A percentile compares a stretch with the other conserved stretches of the same genome.
These are phyloP conservation scores for Scolanthus callimorphus DNA, from an alignment of 92 coral and sea anemone genomes.

Conservation along the genomic window DNA sequence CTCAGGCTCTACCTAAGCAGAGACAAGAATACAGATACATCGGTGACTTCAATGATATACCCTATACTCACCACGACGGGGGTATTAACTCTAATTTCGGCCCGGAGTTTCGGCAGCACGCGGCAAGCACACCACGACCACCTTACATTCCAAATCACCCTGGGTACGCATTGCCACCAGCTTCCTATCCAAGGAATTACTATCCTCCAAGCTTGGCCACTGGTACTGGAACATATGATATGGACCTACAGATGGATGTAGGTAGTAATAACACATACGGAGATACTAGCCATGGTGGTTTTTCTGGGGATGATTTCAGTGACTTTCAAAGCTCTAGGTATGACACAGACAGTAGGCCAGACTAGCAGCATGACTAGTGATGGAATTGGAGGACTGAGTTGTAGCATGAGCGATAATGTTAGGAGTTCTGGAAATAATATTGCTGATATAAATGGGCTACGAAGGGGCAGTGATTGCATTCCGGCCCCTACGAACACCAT, in stretches of 20 bases:
- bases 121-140: slow-evolving; percentile 2
- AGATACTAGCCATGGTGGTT: slow-evolving; percentile 59
- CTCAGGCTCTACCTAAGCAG: slow-evolving; percentile 18
- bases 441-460: slow-evolving; percentile 10
- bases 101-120: slow-evolving; percentile 11
- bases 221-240: slow-evolving; percentile 31
- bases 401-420: slow-evolving; percentile 12
- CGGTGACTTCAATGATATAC: slow-evolving; percentile 37
- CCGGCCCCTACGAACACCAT: background rate
- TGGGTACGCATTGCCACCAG: background rate
- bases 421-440: slow-evolving; percentile 10
- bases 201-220: slow-evolving; percentile 49
- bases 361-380: background rate
- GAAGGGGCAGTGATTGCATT: background rate
- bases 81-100: background rate
- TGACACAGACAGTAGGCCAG: slow-evolving; percentile 10
- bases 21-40: slow-evolving; percentile 31
- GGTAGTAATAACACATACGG: slow-evolving; percentile 38
- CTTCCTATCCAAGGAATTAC: slow-evolving; percentile 30
- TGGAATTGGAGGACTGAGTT: slow-evolving; percentile 24
- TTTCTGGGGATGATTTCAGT: slow-evolving; percentile 63
- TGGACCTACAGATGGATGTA: slow-evolving; percentile 35
- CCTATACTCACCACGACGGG: slow-evolving; percentile 15
- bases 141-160: slow-evolving; percentile 13
- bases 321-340: slow-evolving; percentile 59